Conservation (phyloP, 2,113 vertebrate genomes). For the Proteles cristata region DNA sequence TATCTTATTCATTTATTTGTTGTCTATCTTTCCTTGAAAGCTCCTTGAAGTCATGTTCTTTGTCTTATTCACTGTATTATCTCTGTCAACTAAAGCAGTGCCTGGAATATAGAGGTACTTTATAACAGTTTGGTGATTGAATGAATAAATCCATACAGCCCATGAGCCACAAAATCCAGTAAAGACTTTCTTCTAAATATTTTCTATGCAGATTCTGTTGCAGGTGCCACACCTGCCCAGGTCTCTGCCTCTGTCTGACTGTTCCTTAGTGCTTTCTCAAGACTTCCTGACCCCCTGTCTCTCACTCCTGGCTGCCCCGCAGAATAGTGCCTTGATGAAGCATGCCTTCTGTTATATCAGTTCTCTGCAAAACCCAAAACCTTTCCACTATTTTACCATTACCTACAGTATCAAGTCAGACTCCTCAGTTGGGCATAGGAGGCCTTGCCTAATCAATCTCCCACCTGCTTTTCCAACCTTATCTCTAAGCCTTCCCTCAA, state of each 20-base stretch:
- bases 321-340: background rate
- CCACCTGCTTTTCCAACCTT: background rate
- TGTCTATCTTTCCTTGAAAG: background rate
- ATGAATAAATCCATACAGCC: background rate
- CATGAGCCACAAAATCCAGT: background rate
- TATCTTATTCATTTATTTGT: background rate
- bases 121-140: background rate
- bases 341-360: background rate
- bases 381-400: background rate
- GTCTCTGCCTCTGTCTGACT: background rate
- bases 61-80: background rate
- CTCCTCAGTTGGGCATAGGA: background rate
- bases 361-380: background rate
- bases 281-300: background rate
- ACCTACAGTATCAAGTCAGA: background rate
- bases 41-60: background rate
- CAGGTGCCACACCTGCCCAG: background rate
- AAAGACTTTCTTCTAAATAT: background rate
- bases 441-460: background rate
- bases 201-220: background rate
- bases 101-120: background rate
- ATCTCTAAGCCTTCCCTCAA: background rate
- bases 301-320: background rate
- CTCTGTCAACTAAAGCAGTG: background rate
- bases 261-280: background rate